Evolutionary conservation across 2,113 vertebrate species (phyloP), one percentile per base, ranked within the genome.

Genomic region (Indicator maculatus): DNA sequence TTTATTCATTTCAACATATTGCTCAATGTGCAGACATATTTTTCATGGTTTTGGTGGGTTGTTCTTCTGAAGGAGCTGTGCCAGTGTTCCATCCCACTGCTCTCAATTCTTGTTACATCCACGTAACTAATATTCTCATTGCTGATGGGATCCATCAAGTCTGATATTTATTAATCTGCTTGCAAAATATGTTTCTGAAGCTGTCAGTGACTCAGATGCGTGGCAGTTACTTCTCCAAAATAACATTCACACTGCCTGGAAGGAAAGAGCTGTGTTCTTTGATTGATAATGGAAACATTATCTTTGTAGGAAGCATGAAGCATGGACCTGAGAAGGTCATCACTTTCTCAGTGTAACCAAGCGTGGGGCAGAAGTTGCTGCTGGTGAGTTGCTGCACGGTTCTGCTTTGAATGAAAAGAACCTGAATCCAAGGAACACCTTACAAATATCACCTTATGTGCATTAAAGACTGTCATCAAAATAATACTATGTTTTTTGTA

Each of bases 71-170:
- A 27, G 16, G 21, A 45, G 59, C 55, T 41, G 30, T 77, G 38
- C 59, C 28, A 9, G 2, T 4, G 27, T 47, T 44, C 33, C 2
- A 0, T 74, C 47, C 12, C 0, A 1, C 27, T 31, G 45, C 39
- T 44, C 58, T 71, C 20, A 4, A 4, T 12, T 31, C 45, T 26
- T 52, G 23, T 52, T 52, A 52, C 23, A 8, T 41, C n/a, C 5
- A 3, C 19, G 23, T 38, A 39, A 47, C 75, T 30, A 28, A 58
- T 61, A n/a, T 16, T 74, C 55, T 58, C 19, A 4, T 36, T 5
- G 3, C 33, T 26, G 52, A 27, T 5, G 60, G 71, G 5, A 52
- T 45, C 39, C 27, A 9, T 13, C 27, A 28, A 52, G 28, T 36
- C 60, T 39, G 66, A 12, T 15, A 50, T 58, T 73, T 30, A 55